Evolutionary conservation across 2,797 vertebrate genomes (phyloP).

Genomic region (Eremophila alpestris): DNA sequence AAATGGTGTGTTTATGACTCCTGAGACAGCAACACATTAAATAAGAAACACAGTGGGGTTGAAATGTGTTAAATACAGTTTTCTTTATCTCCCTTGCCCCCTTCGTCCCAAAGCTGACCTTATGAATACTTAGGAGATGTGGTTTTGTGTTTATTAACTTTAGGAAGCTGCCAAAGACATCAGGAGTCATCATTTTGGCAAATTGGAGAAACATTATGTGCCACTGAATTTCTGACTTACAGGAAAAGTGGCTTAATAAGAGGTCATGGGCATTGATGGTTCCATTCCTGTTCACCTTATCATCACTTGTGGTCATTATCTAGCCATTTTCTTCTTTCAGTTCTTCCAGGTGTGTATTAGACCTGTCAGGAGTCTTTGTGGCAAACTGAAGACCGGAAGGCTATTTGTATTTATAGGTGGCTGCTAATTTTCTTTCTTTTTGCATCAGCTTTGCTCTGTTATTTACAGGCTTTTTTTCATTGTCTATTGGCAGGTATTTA

Average conservation of each 20-base stretch:
- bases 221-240: background rate
- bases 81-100: background rate
- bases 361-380: background rate
- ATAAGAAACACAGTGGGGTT: background rate
- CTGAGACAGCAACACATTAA: background rate
- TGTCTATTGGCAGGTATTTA: constrained; percentile 85
- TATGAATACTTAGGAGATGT: background rate
- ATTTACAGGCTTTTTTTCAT: constrained; percentile 2
- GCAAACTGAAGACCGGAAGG: background rate
- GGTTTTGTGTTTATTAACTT: background rate
- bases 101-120: background rate
- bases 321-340: background rate
- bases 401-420: background rate
- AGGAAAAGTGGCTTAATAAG: background rate
- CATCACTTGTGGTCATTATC: background rate
- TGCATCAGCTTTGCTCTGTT: background rate
- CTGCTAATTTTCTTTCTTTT: background rate
- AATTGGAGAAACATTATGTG: background rate
- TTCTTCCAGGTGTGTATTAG: background rate
- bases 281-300: background rate
- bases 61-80: background rate
- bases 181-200: background rate
- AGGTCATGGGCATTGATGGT: background rate
- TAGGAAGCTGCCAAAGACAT: background rate
- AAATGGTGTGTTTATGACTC: background rate